Evolutionary conservation across 2,888 invertebrate genomes (phyloP), one percentile per base, ranked within the genome.

Genomic region (Timema podura): DNA sequence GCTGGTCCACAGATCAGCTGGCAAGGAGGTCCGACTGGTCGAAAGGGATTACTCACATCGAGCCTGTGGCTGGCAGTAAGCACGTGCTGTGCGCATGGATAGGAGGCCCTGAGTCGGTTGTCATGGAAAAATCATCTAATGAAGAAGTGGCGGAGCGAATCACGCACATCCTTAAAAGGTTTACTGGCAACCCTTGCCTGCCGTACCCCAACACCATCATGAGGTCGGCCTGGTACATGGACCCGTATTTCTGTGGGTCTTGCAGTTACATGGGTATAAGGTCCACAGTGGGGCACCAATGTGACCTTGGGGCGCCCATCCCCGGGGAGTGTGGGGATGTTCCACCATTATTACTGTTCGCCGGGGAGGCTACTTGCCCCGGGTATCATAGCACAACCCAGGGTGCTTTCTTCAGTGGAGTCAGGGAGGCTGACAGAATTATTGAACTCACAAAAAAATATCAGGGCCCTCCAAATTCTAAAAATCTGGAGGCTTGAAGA

Each of bases 341-440:
- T 44, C 86, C 88, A 0, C 92, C 92, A 0, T 85, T 87, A 68
- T 79, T 93, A 64, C 79, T 92, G 64, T 93, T 93, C 80, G 93
- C 93, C n/a, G 93, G 93, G 0, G 93, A 93, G 81, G 93, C 92
- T 0, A 92, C 92, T 0, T 88, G 89, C 49, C 86, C 89, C 0
- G 88, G 89, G 44, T 90, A 90, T 75, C 91, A 89, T 75, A 91
- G 91, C 30, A 92, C 92, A 2, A 88, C 90, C 0, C 92, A 93
- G 76, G 93, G 92, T 2, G 93, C 93, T 5, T 84, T 91, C 72
- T 80, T 91, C 67, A 92, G 92, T 76, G 93, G 93, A 3, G 88
- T 92, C 74, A 84, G 92, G 51, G 93, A 93, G 82, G 93, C 93
- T 0, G 88, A 92, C 77, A 85, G 91, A 72, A 86, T 92, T 71